Evolutionary conservation across 1,140 invertebrate species (phyloP), one percentile per base, ranked within the genome.

Genomic region (Sarcophaga peregrina): DNA sequence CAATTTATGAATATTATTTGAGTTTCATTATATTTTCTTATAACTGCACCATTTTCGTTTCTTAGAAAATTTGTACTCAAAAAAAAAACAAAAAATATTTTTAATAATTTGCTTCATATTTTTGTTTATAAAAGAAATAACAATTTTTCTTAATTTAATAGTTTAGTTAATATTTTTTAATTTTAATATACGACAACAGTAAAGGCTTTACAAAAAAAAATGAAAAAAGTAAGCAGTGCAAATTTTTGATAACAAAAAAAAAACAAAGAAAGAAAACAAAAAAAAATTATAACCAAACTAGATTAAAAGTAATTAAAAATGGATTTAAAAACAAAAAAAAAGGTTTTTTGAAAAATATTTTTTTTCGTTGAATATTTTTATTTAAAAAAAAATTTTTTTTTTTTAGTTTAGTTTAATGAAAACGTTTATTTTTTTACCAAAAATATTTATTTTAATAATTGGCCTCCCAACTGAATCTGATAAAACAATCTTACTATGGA

Each of bases 181-280:
- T 78, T 74, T 50, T 82, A 74, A 82, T 25, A 75, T 52, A 50
- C 8, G 73, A 75, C 20, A 81, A 76, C 15, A 76, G 45, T 50
- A 72, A 82, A 52, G 37, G 52, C 37, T 46, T 15, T 54, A 47
- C 25, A 37, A 74, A 52, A n/a, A n/a, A n/a, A n/a, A n/a, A n/a
- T n/a, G n/a, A n/a, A n/a, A n/a, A 25, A 50, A 81, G 52, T 78
- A 83, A 82, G 85, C 87, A 88, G 88, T 89, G 88, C 88, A 89
- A 89, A 86, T 90, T 90, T 90, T 87, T 83, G 75, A 76, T 20
- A 82, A 82, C n/a, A 54, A 78, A 48, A 48, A 62, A 20, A 15
- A 46, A 62, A 78, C 37, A 47, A 45, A 13, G 47, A 47, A 50
- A n/a, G 17, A 78, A 82, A n/a, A n/a, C n/a, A n/a, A 72, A 48